Base-by-base conservation (phyloP, 2,888 invertebrate genomes). In the Brachypterus glaber region DNA sequence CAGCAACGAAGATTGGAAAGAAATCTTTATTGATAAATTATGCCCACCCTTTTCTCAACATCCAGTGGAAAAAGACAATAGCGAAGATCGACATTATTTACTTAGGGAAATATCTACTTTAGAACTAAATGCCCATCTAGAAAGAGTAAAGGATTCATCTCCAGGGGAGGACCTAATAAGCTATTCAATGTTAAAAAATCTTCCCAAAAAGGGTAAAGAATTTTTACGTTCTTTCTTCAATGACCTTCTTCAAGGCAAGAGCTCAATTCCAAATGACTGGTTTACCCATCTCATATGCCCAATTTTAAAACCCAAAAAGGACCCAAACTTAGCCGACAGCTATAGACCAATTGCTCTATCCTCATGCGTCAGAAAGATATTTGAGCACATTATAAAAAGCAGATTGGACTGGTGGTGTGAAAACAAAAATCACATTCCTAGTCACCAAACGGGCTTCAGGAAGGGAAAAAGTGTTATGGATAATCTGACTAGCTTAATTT, bases 271-370 rank as follows among this genome's bases (percentile, higher is more conserved):
- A 11, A 14, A 7, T 17, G 26, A 36, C 9, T 40, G 40, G 36
- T 12, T 12, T 13, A 14, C 29, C 2, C 12, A 15, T 1, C 12
- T 32, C 11, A 12, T 40, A 2, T 7, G 35, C 8, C 36, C 31
- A 2, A 30, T 40, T 11, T 17, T 40, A 8, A 40, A 40, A 16
- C 7, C 15, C 3, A 17, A 18, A 2, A 40, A 37, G 25, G 30
- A 40, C 14, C 36, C 40, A n/a, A 16, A 31, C 9, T 9, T 17
- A 4, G 2, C 8, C 9, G 15, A 26, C 13, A 40, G 25, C 30
- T 40, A 34, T 18, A 37, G 36, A 37, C 36, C 40, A 11, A 40
- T 40, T 1, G 32, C 36, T 4, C 14, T 40, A 15, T 14, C 30
- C n/a, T 40, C 40, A 4, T 36, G 35, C 15, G 30, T 37, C 2